Evolutionary conservation across 2,113 vertebrate species (phyloP), one percentile per base, ranked within the genome.

Genomic region (Polypterus senegalus): DNA sequence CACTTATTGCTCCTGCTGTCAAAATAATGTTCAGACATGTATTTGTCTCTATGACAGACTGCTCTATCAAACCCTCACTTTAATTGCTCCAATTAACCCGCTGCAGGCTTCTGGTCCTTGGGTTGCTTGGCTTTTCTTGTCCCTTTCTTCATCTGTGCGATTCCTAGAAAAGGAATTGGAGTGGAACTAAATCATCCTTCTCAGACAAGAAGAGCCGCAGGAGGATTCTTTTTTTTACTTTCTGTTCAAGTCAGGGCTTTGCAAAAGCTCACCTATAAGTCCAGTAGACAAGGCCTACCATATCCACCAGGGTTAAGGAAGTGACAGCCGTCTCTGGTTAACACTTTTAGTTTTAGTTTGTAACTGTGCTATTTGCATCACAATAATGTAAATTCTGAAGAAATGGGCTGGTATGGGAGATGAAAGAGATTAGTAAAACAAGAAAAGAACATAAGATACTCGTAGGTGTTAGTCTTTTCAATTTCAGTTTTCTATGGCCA

Each of bases 21-120:
- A 55, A 55, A 55, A 55, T 9, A 55, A 55, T 55, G 54, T 10
- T 55, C 6, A 44, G 4, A 57, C 9, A 7, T 9, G 27, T 11
- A 57, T 57, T 3, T 57, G 56, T 57, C 56, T 57, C 6, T 10
- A 7, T 57, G 56, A 57, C 56, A 57, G 56, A 45, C 56, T 57
- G 56, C 56, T 45, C 56, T 45, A 45, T 57, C 56, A 57, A 44
- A 44, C 27, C 56, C 7, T 27, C 46, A 9, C 56, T 57, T 57
- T 57, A 57, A 57, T 57, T 57, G 56, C 11, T 57, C 43, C 56
- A 45, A 9, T 57, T 57, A 57, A 57, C 56, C 56, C 27, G 3
- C 56, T 57, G 11, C n/a, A 57, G 56, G 56, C 56, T 57, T 5
- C 43, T 7, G 56, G 54, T 56, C 54, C 56, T 57, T 45, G 44